These are phyloP conservation scores for Timandra comae DNA, from an alignment of 2,888 invertebrate species.

Conservation along the genomic window DNA sequence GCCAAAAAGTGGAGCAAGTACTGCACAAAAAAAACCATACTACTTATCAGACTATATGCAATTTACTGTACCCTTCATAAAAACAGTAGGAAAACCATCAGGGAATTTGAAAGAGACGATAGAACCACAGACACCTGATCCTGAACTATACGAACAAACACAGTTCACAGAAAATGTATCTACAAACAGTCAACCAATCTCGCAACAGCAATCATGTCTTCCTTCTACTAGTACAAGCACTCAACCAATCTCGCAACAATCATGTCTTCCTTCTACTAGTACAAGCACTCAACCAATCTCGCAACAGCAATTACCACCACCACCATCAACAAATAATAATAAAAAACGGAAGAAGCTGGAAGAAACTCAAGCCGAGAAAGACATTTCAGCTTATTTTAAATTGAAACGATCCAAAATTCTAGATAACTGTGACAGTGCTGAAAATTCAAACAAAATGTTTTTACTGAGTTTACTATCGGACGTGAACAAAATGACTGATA, in stretches of 20 bases:
- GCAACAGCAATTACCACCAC: background rate
- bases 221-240: constrained; percentile 1
- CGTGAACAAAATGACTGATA: constrained; percentile 8
- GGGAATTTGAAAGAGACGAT: constrained; percentile 7
- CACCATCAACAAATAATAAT: constrained; percentile 6
- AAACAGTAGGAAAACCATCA: constrained; percentile 8
- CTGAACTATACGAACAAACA: constrained; percentile 7
- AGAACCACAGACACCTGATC: constrained; percentile 10
- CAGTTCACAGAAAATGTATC: constrained; percentile 8
- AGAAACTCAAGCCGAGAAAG: constrained; percentile 10
- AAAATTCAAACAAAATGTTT: constrained; percentile 4
- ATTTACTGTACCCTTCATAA: constrained; percentile 11
- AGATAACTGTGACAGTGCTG: constrained; percentile 1
- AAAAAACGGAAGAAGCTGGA: constrained; percentile 8
- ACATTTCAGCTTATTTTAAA: constrained; percentile 9
- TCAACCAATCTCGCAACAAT: constrained; percentile 1
- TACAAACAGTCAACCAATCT: constrained; percentile 1
- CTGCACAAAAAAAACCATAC: constrained; percentile 13
- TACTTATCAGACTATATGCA: constrained; percentile 14
- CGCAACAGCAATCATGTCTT: constrained; percentile 4
- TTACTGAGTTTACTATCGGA: constrained; percentile 9
- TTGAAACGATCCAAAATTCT: constrained; percentile 4
- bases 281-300: no score
- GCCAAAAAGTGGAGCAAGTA: constrained; percentile 7
- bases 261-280: constrained; percentile 1